Evolutionary conservation across 35 echinoderm and acorn worm species (phyloP).

Genomic region (Holothuria glaberrima): DNA sequence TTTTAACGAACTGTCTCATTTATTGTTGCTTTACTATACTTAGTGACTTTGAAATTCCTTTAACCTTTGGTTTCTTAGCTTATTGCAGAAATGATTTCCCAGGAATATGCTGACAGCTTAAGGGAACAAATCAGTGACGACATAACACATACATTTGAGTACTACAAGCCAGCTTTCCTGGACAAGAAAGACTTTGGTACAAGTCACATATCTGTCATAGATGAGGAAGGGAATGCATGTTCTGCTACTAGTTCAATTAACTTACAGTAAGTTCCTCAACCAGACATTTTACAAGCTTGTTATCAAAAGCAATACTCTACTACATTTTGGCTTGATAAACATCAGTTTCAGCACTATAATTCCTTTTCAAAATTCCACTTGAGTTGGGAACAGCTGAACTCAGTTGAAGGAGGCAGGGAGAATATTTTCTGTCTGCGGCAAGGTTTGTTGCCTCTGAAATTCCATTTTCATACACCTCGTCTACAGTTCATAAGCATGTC

Average conservation of each 20-base stretch:
- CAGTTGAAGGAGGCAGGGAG: too few species aligned
- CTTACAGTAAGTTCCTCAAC: slow-evolving; percentile 52
- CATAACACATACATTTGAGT: slow-evolving; percentile 57
- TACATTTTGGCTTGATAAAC: too few species aligned
- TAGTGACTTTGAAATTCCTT: neutral
- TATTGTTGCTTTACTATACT: neutral
- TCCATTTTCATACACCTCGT: too few species aligned
- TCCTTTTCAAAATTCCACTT: too few species aligned
- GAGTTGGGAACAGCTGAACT: too few species aligned
- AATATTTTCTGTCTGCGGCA: neutral
- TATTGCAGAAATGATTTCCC: slow-evolving; percentile 68
- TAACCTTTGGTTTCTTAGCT: slow-evolving; percentile 45
- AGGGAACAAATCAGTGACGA: slow-evolving; percentile 64
- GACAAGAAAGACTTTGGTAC: slow-evolving; percentile 71
- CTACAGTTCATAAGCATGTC: too few species aligned
- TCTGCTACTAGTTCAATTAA: slow-evolving; percentile 79
- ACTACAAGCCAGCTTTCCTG: slow-evolving; percentile 66
- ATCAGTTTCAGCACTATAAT: too few species aligned
- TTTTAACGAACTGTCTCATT: neutral
- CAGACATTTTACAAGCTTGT: neutral
- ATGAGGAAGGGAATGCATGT: slow-evolving; percentile 78
- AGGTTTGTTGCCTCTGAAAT: neutral
- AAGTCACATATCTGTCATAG: slow-evolving; percentile 67
- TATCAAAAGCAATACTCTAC: too few species aligned
- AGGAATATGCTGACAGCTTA: slow-evolving; percentile 69